A percentile compares a stretch with the other conserved stretches of the same genome.
Conservation (phyloP, 2,888 invertebrate genomes). For the Drosophila cognata region DNA sequence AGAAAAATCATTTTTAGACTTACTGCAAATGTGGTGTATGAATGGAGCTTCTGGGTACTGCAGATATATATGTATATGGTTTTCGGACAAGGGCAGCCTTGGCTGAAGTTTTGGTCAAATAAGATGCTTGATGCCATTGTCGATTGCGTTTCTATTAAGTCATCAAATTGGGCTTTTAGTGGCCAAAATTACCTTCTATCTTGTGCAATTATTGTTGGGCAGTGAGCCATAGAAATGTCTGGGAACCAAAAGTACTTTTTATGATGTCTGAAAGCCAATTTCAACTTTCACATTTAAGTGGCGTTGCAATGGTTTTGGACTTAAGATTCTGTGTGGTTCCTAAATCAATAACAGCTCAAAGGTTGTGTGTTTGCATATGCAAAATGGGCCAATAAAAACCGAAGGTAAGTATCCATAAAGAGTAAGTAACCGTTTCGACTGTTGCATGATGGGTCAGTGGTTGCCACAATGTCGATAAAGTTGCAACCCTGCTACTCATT, state of each 20-base stretch:
- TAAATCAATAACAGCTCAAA: conserved; percentile 60
- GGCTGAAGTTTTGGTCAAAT: not conserved
- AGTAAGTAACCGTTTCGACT: conserved; percentile 28
- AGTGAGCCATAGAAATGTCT: conserved; percentile 15
- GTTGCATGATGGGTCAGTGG: conserved; percentile 37
- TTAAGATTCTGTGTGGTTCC: not conserved
- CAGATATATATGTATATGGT: not conserved
- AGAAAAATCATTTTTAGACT: not conserved
- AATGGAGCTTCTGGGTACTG: not conserved
- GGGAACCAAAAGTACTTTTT: conserved; percentile 26
- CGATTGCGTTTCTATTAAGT: not conserved
- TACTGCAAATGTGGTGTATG: not conserved
- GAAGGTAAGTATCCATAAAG: conserved; percentile 21
- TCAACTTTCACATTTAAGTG: conserved; percentile 63
- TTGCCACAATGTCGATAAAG: conserved; percentile 28
- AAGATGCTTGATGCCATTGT: not conserved
- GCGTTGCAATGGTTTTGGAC: conserved; percentile 7
- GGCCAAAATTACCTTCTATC: conserved; percentile 9
- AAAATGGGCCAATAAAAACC: conserved; percentile 17
- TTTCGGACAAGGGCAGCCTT: not conserved
- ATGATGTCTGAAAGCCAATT: conserved; percentile 36
- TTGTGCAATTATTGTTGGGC: conserved; percentile 1
- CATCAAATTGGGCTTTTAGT: not conserved
- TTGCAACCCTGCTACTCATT: conserved; percentile 48
- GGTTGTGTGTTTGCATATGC: conserved; percentile 44